Evolutionary conservation across 2,797 vertebrate species (phyloP).

Genomic region (Philypnodon macrostomus): DNA sequence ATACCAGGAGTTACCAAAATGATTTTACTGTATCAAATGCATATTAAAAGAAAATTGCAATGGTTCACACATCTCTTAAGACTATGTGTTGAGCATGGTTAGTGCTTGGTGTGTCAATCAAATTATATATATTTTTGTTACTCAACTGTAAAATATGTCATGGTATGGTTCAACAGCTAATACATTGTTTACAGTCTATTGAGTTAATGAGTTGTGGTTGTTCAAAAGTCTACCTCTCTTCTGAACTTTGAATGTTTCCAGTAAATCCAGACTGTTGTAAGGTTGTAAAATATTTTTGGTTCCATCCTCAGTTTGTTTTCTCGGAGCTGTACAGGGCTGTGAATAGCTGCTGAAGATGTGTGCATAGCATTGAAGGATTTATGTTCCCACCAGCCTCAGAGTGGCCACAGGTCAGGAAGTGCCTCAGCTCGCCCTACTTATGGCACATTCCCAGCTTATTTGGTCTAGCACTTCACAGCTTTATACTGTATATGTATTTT

Average conservation of each 20-base stretch:
- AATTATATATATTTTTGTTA: too few relatives aligned
- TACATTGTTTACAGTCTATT: too few relatives aligned
- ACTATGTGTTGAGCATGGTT: too few relatives aligned
- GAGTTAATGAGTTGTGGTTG: too few relatives aligned
- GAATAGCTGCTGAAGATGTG: conserved; percentile 44
- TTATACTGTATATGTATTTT: conserved; percentile 12
- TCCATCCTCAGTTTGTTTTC: conserved; percentile 30
- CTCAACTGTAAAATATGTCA: too few relatives aligned
- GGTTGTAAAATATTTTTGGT: conserved; percentile 16
- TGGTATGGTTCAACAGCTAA: too few relatives aligned
- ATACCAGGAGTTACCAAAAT: too few relatives aligned
- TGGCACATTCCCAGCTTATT: conserved; percentile 22
- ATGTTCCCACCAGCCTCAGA: conserved; percentile 30
- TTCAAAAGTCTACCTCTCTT: not conserved
- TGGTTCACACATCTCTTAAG: too few relatives aligned
- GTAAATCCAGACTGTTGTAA: conserved; percentile 1
- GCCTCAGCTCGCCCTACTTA: conserved; percentile 22
- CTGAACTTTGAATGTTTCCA: not conserved
- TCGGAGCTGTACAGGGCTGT: conserved; percentile 17
- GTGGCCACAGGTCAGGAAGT: conserved; percentile 45
- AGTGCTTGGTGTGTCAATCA: too few relatives aligned
- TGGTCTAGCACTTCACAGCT: conserved; percentile 9
- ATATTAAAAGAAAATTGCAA: too few relatives aligned
- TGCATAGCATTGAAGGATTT: conserved; percentile 40
- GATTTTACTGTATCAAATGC: too few relatives aligned